Percentiles rank a stretch among this genome's conserved stretches.
Conservation (phyloP, 2,797 vertebrate genomes). For the Gorsachius magnificus region DNA sequence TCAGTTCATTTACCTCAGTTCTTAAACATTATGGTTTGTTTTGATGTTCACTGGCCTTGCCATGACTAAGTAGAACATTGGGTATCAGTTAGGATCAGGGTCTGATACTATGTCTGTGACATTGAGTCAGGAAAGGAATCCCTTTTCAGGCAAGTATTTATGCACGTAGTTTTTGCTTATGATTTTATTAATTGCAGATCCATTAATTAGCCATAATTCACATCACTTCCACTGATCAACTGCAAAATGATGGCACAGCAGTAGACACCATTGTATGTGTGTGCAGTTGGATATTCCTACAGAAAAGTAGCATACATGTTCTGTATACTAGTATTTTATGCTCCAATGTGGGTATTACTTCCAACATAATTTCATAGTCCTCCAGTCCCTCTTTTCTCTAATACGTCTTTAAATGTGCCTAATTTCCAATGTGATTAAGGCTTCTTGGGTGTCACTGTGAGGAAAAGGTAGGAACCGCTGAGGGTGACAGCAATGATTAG, state of each 20-base stretch:
- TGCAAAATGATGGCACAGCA: not conserved
- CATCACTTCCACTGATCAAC: not conserved
- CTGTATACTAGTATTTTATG: not conserved
- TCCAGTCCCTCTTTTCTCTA: not conserved
- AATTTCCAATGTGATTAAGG: slow-evolving; percentile 35
- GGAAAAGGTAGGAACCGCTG: slow-evolving; percentile 38
- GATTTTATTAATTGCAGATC: not conserved
- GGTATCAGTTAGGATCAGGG: not conserved
- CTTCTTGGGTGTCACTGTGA: slow-evolving; percentile 12
- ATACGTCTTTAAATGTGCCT: not conserved
- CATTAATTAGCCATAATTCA: not conserved
- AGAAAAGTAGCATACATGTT: not conserved
- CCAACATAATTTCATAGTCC: not conserved
- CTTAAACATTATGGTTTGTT: not conserved
- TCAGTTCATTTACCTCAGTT: not conserved
- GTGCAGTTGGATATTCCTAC: not conserved
- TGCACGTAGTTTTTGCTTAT: not conserved
- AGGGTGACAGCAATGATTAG: slow-evolving; percentile 14
- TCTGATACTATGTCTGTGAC: not conserved
- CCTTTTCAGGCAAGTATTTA: not conserved
- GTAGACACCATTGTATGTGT: not conserved
- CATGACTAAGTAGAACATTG: not conserved
- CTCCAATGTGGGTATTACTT: not conserved
- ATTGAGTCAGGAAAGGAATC: not conserved
- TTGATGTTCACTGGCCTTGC: not conserved